Percentiles rank a stretch among this genome's conserved stretches.
Evolutionary conservation across 2,888 invertebrate genomes (phyloP).

Genomic region (Trichacis sp.): DNA sequence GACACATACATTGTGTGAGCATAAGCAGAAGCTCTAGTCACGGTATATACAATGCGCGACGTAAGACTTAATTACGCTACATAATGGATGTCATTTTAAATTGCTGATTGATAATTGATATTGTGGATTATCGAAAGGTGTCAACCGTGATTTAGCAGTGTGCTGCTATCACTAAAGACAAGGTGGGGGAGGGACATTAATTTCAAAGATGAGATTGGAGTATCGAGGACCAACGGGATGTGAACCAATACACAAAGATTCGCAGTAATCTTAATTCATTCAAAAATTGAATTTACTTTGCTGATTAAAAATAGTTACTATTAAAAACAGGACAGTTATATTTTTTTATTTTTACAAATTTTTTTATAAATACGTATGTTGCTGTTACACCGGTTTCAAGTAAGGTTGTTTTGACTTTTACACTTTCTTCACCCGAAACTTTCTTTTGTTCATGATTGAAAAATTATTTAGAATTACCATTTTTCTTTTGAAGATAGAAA

Average conservation of each 20-base stretch:
- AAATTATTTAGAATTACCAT: neutral
- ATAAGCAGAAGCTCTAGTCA: constrained; percentile 34
- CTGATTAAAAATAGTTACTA: too few relatives aligned
- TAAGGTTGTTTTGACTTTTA: neutral
- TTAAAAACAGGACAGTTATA: too few relatives aligned
- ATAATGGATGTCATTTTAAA: constrained; percentile 17
- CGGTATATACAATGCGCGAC: constrained; percentile 22
- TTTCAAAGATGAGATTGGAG: neutral
- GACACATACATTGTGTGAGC: constrained; percentile 31
- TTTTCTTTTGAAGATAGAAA: too few relatives aligned
- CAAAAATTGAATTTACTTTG: too few relatives aligned
- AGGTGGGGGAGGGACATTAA: constrained; percentile 1
- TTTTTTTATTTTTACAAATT: too few relatives aligned
- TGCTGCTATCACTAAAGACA: constrained; percentile 12
- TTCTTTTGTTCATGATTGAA: neutral
- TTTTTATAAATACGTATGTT: constrained; percentile 29
- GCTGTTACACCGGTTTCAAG: constrained; percentile 26
- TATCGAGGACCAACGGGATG: neutral
- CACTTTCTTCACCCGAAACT: neutral
- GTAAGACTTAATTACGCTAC: constrained; percentile 24
- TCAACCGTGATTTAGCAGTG: constrained; percentile 19
- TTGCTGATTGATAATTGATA: constrained; percentile 15
- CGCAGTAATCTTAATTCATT: too few relatives aligned
- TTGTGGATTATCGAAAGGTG: constrained; percentile 17
- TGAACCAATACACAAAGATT: constrained; percentile 1